Conservation (phyloP, 2,113 vertebrate species). For the Paraplagusia blochii region DNA sequence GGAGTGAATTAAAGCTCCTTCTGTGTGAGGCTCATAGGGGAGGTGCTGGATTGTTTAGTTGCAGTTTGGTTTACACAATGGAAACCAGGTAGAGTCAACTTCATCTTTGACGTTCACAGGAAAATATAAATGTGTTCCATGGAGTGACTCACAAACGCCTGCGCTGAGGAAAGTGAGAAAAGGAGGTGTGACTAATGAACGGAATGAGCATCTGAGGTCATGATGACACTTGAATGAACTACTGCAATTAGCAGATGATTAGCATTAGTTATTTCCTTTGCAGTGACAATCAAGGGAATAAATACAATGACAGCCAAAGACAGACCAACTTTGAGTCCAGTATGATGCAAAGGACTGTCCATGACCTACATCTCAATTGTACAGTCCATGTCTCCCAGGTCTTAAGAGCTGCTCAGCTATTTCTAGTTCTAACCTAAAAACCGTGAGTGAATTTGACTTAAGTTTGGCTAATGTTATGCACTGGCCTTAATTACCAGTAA, state of each 20-base stretch:
- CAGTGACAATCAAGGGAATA: too few relatives aligned
- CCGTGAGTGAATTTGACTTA: conserved; percentile 19
- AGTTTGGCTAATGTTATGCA: neutral
- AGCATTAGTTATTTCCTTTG: too few relatives aligned
- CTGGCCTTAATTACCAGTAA: too few relatives aligned
- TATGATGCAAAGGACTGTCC: conserved; percentile 14
- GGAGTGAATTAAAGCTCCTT: neutral
- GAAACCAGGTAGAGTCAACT: neutral
- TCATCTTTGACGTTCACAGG: conserved; percentile 22
- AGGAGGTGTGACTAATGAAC: conserved; percentile 8
- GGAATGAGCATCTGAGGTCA: neutral
- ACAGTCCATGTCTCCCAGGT: conserved; percentile 40
- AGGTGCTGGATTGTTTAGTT: too few relatives aligned
- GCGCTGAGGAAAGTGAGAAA: conserved; percentile 44
- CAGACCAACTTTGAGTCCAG: conserved; percentile 13
- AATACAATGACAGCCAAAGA: conserved; percentile 7
- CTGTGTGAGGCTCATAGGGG: too few relatives aligned
- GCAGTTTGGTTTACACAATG: conserved; percentile 8
- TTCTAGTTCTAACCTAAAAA: conserved; percentile 53
- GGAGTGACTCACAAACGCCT: conserved; percentile 39
- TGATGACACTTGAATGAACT: neutral
- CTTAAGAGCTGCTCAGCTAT: conserved; percentile 30
- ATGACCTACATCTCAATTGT: conserved; percentile 40
- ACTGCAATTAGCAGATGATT: neutral
- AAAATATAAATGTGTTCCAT: conserved; percentile 13